Base-by-base conservation (phyloP, 2,113 vertebrate genomes). In the Physeter macrocephalus region DNA sequence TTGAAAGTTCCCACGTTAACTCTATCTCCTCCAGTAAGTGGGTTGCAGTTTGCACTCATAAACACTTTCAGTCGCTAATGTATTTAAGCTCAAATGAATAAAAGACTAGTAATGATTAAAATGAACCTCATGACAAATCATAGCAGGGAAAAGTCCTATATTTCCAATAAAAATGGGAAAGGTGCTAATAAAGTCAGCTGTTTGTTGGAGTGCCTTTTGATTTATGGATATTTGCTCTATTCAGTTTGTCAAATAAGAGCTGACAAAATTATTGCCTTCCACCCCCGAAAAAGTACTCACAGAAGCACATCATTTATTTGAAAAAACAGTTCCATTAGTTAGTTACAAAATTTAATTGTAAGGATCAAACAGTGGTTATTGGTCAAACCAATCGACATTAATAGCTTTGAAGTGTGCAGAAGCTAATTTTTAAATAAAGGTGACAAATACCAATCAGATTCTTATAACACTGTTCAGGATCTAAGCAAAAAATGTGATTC, bases 301-400 rank as follows among this genome's bases (percentile, higher is more conserved):
- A 94, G 86, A 90, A 93, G 89, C 34, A 93, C 21, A 46, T 84
- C 81, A 80, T 81, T 54, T 96, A 66, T 83, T 80, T 96, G 36
- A 97, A 93, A 94, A 88, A 95, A 96, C 27, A 95, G 94, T 85
- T 94, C 36, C 54, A 88, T 52, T 69, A 94, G 52, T 87, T 66
- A 93, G 41, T 96, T 83, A 97, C 57, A 96, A 95, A 96, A 93
- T 97, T 96, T 98, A 97, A 97, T 90, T 84, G 9, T 75, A 90
- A 97, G 84, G 49, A 92, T 94, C 57, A 94, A 94, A 78, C 57
- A 95, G 57, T 88, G 49, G 54, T 89, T 95, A 90, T 8, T 95
- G 49, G 41, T 66, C 69, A 96, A 96, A 95, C 84, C 57, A 91
- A 77, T 86, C 9, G 41, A 97, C 67, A 95, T 77, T 81, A 78